phyloP scores from a whole-genome alignment of 1,140 invertebrate species.

The Lerema accius region DNA sequence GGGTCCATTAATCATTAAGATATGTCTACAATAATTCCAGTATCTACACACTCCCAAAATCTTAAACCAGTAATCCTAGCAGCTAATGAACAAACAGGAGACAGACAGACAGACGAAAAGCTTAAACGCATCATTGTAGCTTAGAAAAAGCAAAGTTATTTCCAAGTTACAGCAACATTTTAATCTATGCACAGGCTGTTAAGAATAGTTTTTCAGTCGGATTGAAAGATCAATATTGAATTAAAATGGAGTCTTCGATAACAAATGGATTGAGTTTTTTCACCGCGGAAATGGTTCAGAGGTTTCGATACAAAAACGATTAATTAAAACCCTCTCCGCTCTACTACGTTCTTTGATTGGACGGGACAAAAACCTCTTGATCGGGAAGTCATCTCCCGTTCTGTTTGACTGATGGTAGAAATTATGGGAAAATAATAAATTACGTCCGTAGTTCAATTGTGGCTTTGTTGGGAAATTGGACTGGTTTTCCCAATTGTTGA shows the following conservation, averaged over 20 bases:
- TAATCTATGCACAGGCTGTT: not conserved
- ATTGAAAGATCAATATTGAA: constrained; percentile 7
- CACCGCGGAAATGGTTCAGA: constrained; percentile 36
- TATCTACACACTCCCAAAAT: too few species aligned
- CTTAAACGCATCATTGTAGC: not conserved
- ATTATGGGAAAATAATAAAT: constrained; percentile 42
- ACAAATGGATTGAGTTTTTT: constrained; percentile 12
- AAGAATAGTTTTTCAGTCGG: not conserved
- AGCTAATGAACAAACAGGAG: too few species aligned
- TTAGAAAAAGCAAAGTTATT: not conserved
- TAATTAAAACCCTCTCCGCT: constrained; percentile 62
- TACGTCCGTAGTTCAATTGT: not conserved
- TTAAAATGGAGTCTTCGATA: constrained; percentile 5
- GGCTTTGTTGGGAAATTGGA: constrained; percentile 3
- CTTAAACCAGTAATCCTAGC: too few species aligned
- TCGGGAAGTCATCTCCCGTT: constrained; percentile 52
- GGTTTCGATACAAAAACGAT: constrained; percentile 48
- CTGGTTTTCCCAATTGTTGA: not conserved
- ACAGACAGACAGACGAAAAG: not conserved
- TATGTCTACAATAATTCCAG: too few species aligned
- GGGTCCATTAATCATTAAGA: too few species aligned
- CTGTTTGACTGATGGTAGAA: constrained; percentile 52
- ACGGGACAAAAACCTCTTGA: constrained; percentile 46
- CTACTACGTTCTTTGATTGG: constrained; percentile 64
- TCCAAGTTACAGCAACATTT: not conserved